Conservation (phyloP, 2,797 vertebrate species). For the Benthosema pterotum region DNA sequence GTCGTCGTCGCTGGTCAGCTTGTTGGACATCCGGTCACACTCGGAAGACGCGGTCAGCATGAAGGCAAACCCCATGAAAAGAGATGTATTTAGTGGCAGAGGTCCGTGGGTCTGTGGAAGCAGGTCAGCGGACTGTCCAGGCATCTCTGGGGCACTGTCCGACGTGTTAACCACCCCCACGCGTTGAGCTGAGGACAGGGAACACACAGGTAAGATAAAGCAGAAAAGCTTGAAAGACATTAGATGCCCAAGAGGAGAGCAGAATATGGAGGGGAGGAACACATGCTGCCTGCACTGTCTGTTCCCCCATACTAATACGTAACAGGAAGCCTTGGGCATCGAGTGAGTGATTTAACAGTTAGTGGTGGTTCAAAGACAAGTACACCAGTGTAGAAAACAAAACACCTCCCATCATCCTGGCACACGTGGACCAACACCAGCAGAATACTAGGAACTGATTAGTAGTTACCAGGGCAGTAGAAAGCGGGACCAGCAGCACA, state of each 20-base stretch:
- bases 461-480: conserved; percentile 58
- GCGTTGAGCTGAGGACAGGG: conserved; percentile 55
- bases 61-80: conserved; percentile 96
- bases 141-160: conserved; percentile 80
- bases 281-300: too few relatives aligned
- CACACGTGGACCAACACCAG: conserved; percentile 61
- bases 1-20: conserved; percentile 82
- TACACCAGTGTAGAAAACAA: conserved; percentile 34
- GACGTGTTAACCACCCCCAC: conserved; percentile 79
- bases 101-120: conserved; percentile 84
- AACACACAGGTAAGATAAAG: neutral
- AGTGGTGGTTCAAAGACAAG: neutral
- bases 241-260: too few relatives aligned
- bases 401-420: conserved; percentile 15
- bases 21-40: conserved; percentile 82
- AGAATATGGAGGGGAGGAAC: neutral
- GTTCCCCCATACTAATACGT: too few relatives aligned
- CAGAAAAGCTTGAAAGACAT: neutral
- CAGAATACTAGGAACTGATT: neutral
- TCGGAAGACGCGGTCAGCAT: conserved; percentile 92
- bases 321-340: neutral
- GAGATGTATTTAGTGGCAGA: conserved; percentile 86
- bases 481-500: conserved; percentile 26
- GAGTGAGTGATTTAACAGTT: too few relatives aligned
- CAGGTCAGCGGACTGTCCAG: conserved; percentile 63